Evolutionary conservation across 2,797 vertebrate genomes (phyloP).

Genomic region (Brotogeris chrysoptera): DNA sequence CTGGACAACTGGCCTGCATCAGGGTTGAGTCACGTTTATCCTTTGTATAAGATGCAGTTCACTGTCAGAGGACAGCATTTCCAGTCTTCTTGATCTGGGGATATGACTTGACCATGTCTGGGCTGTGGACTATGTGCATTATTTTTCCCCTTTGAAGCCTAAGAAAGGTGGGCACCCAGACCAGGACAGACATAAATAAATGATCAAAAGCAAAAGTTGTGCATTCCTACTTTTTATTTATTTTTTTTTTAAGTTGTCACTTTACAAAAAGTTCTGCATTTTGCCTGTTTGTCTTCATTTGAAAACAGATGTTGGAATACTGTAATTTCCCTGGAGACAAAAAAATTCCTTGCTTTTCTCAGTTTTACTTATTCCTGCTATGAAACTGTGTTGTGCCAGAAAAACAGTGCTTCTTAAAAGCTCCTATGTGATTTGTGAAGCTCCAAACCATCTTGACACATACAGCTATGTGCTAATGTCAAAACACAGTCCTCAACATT

Average conservation of each 20-base stretch:
- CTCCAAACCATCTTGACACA: background rate
- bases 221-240: background rate
- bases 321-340: conserved; percentile 16
- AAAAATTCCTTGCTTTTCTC: conserved; percentile 13
- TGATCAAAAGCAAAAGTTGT: background rate
- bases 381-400: background rate
- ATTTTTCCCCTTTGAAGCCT: background rate
- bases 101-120: background rate
- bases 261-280: conserved; percentile 2
- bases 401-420: background rate
- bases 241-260: background rate
- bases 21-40: background rate
- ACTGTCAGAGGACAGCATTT: background rate
- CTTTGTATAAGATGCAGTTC: background rate
- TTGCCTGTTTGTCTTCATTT: conserved; percentile 46
- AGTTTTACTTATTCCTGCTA: conserved; percentile 16
- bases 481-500: background rate
- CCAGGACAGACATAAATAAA: background rate
- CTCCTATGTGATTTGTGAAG: background rate
- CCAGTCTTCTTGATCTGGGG: background rate
- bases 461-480: background rate
- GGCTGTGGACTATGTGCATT: background rate
- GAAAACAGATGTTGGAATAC: conserved; percentile 54
- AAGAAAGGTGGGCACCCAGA: background rate
- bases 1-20: background rate